A percentile compares a stretch with the other conserved stretches of the same genome.
Conservation (phyloP, 1,140 invertebrate genomes). For the Bombus confusus region DNA sequence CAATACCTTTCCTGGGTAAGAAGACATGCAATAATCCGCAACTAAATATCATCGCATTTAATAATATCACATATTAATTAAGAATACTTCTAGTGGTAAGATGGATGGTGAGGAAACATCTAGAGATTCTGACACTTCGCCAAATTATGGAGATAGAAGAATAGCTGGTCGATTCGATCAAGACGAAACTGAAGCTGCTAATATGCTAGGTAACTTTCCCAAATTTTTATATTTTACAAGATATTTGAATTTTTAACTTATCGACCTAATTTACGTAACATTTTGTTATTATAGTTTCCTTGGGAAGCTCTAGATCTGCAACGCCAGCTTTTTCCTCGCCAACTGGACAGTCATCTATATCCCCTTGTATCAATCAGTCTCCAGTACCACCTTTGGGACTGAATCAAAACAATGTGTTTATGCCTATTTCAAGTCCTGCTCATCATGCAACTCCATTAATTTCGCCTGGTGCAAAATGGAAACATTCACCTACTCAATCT, state of each 20-base stretch:
- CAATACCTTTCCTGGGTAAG: constrained; percentile 81
- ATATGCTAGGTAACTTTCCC: constrained; percentile 90
- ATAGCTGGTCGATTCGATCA: constrained; percentile 92
- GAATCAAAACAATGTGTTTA: constrained; percentile 90
- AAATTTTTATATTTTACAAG: constrained; percentile 30
- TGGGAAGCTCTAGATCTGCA: constrained; percentile 94
- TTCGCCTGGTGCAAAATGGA: constrained; percentile 80
- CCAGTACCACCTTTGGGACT: constrained; percentile 85
- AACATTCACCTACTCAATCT: constrained; percentile 81
- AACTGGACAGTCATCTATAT: constrained; percentile 86
- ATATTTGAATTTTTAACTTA: not conserved
- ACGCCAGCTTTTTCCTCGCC: constrained; percentile 93
- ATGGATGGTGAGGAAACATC: constrained; percentile 95
- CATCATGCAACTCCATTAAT: constrained; percentile 79
- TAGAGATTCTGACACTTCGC: constrained; percentile 93
- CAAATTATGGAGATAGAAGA: constrained; percentile 88
- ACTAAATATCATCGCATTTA: not conserved
- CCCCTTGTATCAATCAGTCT: constrained; percentile 86
- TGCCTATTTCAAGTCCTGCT: constrained; percentile 90
- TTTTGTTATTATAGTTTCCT: constrained; percentile 87
- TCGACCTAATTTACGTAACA: not conserved
- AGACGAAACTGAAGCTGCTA: constrained; percentile 98
- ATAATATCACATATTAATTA: not conserved
- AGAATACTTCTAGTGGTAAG: constrained; percentile 73
- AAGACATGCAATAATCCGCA: constrained; percentile 50